A percentile compares a stretch with the other conserved stretches of the same genome.
phyloP scores from a whole-genome alignment of 2,888 invertebrate genomes.

The Morpho achilles region DNA sequence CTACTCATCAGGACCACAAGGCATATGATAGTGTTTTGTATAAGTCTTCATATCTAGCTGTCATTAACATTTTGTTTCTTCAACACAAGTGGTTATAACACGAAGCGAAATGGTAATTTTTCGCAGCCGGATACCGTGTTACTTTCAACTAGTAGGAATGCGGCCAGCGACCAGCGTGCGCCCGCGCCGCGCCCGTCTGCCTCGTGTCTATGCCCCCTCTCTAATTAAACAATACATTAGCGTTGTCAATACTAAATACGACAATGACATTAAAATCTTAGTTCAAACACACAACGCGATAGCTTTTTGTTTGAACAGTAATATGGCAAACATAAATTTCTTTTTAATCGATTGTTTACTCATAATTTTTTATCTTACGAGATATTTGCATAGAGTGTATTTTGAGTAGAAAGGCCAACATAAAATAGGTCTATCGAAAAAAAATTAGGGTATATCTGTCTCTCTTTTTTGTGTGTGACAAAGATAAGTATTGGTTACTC shows the following conservation, averaged over 20 bases:
- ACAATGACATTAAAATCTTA: constrained; percentile 18
- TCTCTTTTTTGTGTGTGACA: no score
- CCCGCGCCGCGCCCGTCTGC: constrained; percentile 51
- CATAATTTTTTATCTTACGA: background rate
- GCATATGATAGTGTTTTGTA: no score
- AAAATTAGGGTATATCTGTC: no score
- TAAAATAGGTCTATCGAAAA: no score
- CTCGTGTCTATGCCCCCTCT: constrained; percentile 28
- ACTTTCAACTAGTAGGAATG: constrained; percentile 76
- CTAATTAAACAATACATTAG: constrained; percentile 24
- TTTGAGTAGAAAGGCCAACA: no score
- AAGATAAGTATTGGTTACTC: no score
- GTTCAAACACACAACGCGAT: constrained; percentile 5
- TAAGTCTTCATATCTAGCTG: no score
- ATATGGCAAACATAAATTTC: constrained; percentile 15
- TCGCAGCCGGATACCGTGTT: constrained; percentile 73
- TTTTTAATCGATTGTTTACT: background rate
- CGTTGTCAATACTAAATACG: constrained; percentile 17
- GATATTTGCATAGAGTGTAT: no score
- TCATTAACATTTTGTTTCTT: no score
- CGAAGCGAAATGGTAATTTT: constrained; percentile 57
- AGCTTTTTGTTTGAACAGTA: constrained; percentile 3
- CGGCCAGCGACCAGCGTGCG: constrained; percentile 70
- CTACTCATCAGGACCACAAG: no score
- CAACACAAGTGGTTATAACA: background rate